Percentiles rank a stretch among this genome's conserved stretches.
phyloP scores from a whole-genome alignment of 1,140 invertebrate species.

The Eumeta japonica region DNA sequence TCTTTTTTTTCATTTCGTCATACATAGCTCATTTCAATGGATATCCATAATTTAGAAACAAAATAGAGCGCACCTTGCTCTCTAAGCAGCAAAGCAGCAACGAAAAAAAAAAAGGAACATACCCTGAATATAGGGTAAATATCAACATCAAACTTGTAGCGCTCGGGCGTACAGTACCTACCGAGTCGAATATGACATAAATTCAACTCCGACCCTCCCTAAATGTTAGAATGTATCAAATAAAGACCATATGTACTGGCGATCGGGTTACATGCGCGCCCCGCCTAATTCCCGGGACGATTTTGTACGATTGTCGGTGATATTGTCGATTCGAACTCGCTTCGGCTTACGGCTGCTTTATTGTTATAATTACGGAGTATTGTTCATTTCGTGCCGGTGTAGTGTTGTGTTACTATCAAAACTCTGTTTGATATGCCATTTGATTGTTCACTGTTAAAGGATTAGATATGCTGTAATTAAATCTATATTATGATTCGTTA shows the following conservation, averaged over 20 bases:
- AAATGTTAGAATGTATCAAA: conserved; percentile 33
- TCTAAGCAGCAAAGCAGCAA: too few relatives aligned
- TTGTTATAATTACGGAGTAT: conserved; percentile 42
- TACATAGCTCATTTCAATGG: too few relatives aligned
- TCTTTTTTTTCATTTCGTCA: too few relatives aligned
- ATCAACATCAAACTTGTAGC: conserved; percentile 42
- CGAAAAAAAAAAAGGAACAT: conserved; percentile 22
- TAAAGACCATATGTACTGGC: conserved; percentile 49
- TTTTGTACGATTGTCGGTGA: conserved; percentile 11
- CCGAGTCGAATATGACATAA: conserved; percentile 45
- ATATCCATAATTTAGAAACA: conserved; percentile 20
- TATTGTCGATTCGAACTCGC: conserved; percentile 3
- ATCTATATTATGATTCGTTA: neutral
- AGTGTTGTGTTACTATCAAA: too few relatives aligned
- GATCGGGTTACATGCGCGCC: conserved; percentile 41
- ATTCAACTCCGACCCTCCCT: conserved; percentile 47
- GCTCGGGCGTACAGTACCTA: conserved; percentile 30
- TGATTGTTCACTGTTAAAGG: conserved; percentile 15
- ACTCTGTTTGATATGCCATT: too few relatives aligned
- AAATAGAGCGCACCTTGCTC: too few relatives aligned
- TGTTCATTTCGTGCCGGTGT: too few relatives aligned
- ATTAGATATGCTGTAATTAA: conserved; percentile 5
- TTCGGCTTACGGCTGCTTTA: conserved; percentile 20
- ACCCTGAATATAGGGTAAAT: conserved; percentile 41
- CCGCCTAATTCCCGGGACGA: conserved; percentile 33